Percentiles rank a stretch among this genome's conserved stretches.
Evolutionary conservation across 2,888 invertebrate genomes (phyloP).

Genomic region (Helleia helle): DNA sequence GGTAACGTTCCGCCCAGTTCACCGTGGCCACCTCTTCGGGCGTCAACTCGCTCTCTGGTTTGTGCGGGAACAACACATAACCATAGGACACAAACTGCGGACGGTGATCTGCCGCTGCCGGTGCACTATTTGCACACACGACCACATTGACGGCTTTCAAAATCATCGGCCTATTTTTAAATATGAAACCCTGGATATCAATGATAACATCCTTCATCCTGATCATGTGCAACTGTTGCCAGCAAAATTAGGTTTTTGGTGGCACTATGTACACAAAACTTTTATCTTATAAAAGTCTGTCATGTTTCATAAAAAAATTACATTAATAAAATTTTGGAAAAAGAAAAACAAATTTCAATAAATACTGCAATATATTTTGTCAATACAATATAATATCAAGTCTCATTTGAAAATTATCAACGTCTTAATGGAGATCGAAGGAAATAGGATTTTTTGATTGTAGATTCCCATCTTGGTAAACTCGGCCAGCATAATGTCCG

Average conservation of each 20-base stretch:
- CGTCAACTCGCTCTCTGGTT: background rate
- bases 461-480: background rate
- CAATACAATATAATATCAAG: background rate
- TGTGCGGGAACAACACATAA: background rate
- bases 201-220: conserved; percentile 3
- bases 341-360: background rate
- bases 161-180: conserved; percentile 1
- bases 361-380: background rate
- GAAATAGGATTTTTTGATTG: background rate
- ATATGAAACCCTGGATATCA: conserved; percentile 4
- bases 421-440: background rate
- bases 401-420: background rate
- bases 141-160: conserved; percentile 1
- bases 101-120: no score
- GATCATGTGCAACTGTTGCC: background rate
- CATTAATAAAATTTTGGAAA: no score
- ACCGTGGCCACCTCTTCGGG: background rate
- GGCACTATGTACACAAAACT: no score
- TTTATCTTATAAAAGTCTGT: background rate
- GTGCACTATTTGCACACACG: no score
- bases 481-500: conserved; percentile 4
- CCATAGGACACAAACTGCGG: background rate
- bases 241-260: background rate
- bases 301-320: background rate
- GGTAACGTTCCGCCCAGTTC: conserved; percentile 1